Conservation (phyloP, 2,888 invertebrate genomes). For the Ichneumon xanthorius region DNA sequence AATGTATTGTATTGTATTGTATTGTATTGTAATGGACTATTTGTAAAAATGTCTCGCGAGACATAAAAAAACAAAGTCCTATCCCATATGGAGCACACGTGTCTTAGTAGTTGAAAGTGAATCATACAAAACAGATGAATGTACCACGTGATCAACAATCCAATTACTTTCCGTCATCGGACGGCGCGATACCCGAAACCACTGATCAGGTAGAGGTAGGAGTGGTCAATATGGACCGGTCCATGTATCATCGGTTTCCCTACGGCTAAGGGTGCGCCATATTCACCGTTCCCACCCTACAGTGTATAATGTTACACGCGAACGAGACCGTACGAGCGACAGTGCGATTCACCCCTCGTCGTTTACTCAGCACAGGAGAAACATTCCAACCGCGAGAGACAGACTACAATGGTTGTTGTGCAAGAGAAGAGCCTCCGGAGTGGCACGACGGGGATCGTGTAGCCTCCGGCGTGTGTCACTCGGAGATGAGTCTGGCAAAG, state of each 20-base stretch:
- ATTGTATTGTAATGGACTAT: no score
- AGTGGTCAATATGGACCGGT: no score
- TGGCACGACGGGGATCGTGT: constrained; percentile 6
- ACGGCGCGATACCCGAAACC: no score
- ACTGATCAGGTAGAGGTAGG: no score
- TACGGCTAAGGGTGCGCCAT: no score
- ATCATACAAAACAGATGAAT: no score
- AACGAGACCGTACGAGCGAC: constrained; percentile 2
- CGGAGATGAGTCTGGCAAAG: constrained; percentile 26
- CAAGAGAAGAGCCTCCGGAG: constrained; percentile 10
- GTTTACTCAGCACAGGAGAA: constrained; percentile 27
- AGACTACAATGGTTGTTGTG: constrained; percentile 19
- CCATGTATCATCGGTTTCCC: no score
- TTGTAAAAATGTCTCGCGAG: not conserved
- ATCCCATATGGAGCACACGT: not conserved
- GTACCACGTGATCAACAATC: no score
- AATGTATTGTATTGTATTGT: no score
- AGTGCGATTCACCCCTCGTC: not conserved
- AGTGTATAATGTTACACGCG: constrained; percentile 6
- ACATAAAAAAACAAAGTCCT: not conserved
- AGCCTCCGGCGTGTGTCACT: constrained; percentile 29
- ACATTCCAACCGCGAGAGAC: constrained; percentile 9
- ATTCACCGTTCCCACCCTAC: no score
- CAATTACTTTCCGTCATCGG: no score
- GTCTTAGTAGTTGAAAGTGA: no score